Evolutionary conservation across 2,113 vertebrate species (phyloP).

Genomic region (Genyomyrus donnyi): DNA sequence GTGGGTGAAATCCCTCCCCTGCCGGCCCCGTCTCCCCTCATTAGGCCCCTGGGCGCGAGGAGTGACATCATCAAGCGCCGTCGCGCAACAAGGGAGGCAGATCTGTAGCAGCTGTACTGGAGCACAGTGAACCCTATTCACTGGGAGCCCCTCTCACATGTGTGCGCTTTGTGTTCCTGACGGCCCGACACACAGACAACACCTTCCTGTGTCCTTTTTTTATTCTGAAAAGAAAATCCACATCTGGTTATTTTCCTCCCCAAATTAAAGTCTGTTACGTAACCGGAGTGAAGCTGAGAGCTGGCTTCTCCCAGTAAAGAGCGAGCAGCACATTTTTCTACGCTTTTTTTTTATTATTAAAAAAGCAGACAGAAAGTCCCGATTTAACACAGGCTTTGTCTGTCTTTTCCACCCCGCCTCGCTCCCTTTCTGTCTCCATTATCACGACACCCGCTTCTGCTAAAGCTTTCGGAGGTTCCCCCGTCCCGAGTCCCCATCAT

Average conservation of each 20-base stretch:
- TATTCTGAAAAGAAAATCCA: neutral
- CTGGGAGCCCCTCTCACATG: conserved; percentile 21
- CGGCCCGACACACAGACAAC: neutral
- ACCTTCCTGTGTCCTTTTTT: neutral
- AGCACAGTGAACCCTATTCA: conserved; percentile 56
- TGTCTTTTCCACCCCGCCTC: conserved; percentile 30
- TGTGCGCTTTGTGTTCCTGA: conserved; percentile 30
- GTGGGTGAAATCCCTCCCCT: neutral
- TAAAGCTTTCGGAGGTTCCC: conserved; percentile 2
- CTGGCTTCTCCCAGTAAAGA: neutral
- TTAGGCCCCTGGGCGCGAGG: conserved; percentile 44
- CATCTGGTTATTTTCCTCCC: neutral
- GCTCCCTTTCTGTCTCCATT: conserved; percentile 17
- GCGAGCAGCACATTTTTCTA: neutral
- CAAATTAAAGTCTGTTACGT: conserved; percentile 14
- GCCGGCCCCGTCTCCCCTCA: conserved; percentile 42
- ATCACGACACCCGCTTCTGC: conserved; percentile 8
- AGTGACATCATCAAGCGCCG: conserved; percentile 54
- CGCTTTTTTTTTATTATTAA: neutral
- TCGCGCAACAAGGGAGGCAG: conserved; percentile 52
- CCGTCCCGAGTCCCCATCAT: conserved; percentile 24
- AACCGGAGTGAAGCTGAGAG: neutral
- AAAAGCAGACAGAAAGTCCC: neutral
- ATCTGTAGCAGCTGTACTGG: conserved; percentile 59
- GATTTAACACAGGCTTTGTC: conserved; percentile 50